Percentiles rank a stretch among this genome's conserved stretches.
phyloP scores from a whole-genome alignment of 2,888 invertebrate genomes.

The Chloroclystis v-ata region DNA sequence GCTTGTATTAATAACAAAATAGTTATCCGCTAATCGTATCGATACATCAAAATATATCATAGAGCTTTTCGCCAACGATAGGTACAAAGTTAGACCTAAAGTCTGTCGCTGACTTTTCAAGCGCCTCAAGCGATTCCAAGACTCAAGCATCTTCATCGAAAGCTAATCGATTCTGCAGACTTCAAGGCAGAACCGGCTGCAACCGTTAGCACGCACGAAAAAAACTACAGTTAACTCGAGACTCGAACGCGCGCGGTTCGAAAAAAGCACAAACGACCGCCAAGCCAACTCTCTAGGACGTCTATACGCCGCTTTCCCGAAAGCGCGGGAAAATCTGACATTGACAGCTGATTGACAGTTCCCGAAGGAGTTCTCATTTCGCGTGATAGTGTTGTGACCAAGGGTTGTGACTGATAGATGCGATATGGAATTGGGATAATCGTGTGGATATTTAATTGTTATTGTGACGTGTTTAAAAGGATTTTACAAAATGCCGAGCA shows the following conservation, averaged over 20 bases:
- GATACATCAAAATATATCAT: no score
- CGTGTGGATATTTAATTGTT: conserved; percentile 42
- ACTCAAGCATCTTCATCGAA: conserved; percentile 36
- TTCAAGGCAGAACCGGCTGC: conserved; percentile 57
- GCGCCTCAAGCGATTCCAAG: no score
- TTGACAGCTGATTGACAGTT: conserved; percentile 47
- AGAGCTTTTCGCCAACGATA: no score
- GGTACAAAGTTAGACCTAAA: no score
- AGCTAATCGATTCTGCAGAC: conserved; percentile 39
- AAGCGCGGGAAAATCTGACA: conserved; percentile 54
- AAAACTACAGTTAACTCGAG: conserved; percentile 72
- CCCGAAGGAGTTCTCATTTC: conserved; percentile 13
- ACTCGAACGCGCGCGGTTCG: conserved; percentile 54
- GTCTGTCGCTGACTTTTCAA: no score
- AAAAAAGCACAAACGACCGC: conserved; percentile 68
- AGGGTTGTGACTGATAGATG: conserved; percentile 37
- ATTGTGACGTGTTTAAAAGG: conserved; percentile 38
- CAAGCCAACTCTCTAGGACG: conserved; percentile 66
- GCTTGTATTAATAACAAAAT: no score
- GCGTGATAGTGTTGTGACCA: conserved; percentile 20
- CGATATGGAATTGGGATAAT: conserved; percentile 58
- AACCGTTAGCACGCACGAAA: conserved; percentile 70
- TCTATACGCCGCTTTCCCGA: conserved; percentile 43
- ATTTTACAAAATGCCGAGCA: conserved; percentile 73
- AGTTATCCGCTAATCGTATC: no score